phyloP scores from a whole-genome alignment of 2,113 vertebrate species.

The Pagrus major region DNA sequence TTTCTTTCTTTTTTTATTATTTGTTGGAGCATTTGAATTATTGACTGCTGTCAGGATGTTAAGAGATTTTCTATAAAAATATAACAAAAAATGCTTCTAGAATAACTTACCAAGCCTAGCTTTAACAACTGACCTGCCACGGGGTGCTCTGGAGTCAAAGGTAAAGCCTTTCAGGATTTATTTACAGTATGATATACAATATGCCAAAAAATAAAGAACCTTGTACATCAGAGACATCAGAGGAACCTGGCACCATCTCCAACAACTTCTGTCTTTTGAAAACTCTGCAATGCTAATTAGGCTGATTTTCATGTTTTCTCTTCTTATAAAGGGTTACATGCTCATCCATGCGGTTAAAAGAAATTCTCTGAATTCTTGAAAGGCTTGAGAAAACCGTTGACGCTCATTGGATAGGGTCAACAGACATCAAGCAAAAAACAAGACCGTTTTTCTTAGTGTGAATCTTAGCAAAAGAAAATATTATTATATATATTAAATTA shows the following conservation, averaged over 20 bases:
- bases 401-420: background rate
- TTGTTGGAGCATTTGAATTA: no score
- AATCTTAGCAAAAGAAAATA: background rate
- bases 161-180: background rate
- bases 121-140: no score
- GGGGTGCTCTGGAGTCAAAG: background rate
- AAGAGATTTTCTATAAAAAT: no score
- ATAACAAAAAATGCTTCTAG: no score
- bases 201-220: background rate
- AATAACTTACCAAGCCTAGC: no score
- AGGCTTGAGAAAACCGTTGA: conserved; percentile 3
- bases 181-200: conserved; percentile 1
- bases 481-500: no score
- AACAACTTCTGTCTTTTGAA: background rate
- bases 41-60: no score
- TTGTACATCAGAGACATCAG: background rate
- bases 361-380: background rate
- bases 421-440: background rate
- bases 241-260: background rate
- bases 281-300: background rate
- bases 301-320: background rate
- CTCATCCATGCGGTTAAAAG: background rate
- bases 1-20: no score
- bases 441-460: background rate
- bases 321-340: conserved; percentile 3